Evolutionary conservation across 2,797 vertebrate species (phyloP), one percentile per base, ranked within the genome.

Genomic region (Micrastur ruficollis): DNA sequence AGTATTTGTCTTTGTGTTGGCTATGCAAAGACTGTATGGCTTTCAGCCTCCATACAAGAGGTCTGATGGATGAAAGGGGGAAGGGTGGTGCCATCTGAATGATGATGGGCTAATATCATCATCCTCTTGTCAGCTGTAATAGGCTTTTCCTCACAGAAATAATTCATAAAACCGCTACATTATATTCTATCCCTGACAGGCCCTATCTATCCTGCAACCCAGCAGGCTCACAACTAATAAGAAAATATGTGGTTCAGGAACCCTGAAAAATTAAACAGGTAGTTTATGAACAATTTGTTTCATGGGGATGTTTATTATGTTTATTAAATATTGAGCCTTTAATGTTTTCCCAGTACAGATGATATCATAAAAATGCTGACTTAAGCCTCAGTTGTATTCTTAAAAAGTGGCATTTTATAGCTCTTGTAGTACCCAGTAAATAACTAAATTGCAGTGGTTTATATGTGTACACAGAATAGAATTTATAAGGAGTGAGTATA

Each of bases 81-180:
- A 96, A 99, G 99, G 99, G 99, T 98, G 98, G 98, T 99, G 98
- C 99, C 98, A 98, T 98, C 99, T 99, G 99, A 99, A 99, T 99
- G 99, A 99, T 99, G 99, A 99, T 99, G 99, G 99, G 98, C 99
- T 99, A 99, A 99, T 99, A 99, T 99, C 99, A 99, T 99, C 99
- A 99, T 99, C 99, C 99, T 99, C 99, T 99, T 99, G 99, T 99
- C 99, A 99, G 99, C 98, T 98, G 99, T 99, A 99, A 99, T 99
- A 99, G 99, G 99, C 99, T 99, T 99, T 99, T 99, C 99, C 98
- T 99, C 99, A 98, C 99, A 99, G 99, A 99, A 99, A 99, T 99
- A 99, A 99, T 99, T 99, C 99, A 99, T 99, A 99, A 98, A 98
- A 99, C 98, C 84, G 98, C 98, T 99, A 99, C 99, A 99, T 99